Evolutionary conservation across 2,113 vertebrate species (phyloP), one percentile per base, ranked within the genome.

Genomic region (Xyrauchen texanus): DNA sequence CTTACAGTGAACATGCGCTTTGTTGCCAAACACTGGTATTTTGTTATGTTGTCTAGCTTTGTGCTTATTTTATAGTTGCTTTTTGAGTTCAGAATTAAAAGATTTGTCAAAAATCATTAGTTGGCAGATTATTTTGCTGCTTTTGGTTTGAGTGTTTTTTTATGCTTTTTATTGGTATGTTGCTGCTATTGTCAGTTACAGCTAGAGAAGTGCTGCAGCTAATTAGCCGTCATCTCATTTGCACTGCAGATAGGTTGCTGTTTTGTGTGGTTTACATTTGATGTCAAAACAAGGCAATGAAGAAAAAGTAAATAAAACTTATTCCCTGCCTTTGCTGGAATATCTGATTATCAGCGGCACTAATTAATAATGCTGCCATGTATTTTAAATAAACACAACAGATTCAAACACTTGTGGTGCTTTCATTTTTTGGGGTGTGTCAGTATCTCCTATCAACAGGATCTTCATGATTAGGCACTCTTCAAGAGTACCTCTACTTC

Each of bases 321-420:
- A 34, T 34, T 34, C 21, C 76, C 71, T 79, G 73, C 65, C 67
- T 82, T 80, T 75, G 68, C 69, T 81, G 64, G 63, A 75, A 72
- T 34, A 64, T n/a, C 15, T 63, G 63, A 70, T 68, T 66, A 69
- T 76, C 34, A 60, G 75, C 21, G 9, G 71, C 46, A 42, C 52
- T 71, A 73, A 74, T 66, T 16, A 84, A 82, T 67, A 70, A 64
- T 76, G 75, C 82, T 84, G 76, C 64, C 77, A 84, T 76, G 77
- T 69, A 77, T 83, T 85, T 85, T 79, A 69, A 84, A 81, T 85
- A 83, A 87, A 83, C 80, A 77, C 12, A 73, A 77, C 70, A 72
- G 58, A 72, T 3, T 34, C 21, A 76, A 63, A 65, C 12, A 11
- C 34, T 58, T 58, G 0, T 64, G 64, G 4, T 81, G 4, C 6